Percentiles rank a stretch among this genome's conserved stretches.
phyloP scores from a whole-genome alignment of 2,888 invertebrate genomes.

The Yponomeuta sedellus region DNA sequence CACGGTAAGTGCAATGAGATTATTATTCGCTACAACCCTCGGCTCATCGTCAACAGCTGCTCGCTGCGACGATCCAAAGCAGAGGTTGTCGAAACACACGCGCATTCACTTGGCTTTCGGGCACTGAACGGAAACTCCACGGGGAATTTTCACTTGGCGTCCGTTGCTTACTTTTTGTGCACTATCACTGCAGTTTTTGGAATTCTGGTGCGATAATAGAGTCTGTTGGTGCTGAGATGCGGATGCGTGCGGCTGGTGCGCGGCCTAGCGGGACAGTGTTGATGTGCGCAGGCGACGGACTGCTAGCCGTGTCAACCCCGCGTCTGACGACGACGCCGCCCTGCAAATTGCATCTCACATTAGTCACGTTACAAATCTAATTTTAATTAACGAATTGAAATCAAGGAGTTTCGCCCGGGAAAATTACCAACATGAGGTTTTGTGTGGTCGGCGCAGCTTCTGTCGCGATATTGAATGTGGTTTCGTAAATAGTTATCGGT shows the following conservation, averaged over 20 bases:
- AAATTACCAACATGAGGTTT: background rate
- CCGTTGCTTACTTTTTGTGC: conserved; percentile 33
- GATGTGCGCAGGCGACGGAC: conserved; percentile 45
- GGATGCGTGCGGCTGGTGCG: conserved; percentile 65
- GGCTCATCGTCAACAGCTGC: conserved; percentile 86
- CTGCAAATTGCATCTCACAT: conserved; percentile 41
- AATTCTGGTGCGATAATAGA: conserved; percentile 26
- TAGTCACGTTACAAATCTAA: background rate
- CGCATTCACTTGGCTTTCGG: conserved; percentile 87
- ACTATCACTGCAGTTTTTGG: conserved; percentile 35
- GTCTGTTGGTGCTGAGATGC: conserved; percentile 51
- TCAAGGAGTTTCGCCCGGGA: background rate
- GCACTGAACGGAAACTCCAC: conserved; percentile 62
- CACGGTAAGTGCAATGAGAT: conserved; percentile 70
- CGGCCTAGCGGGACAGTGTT: conserved; percentile 58
- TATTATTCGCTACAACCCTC: conserved; percentile 70
- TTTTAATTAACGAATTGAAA: background rate
- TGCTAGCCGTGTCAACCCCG: conserved; percentile 52
- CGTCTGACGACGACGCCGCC: conserved; percentile 65
- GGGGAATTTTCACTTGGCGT: conserved; percentile 53
- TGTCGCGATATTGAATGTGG: background rate
- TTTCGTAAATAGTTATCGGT: background rate
- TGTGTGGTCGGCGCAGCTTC: background rate
- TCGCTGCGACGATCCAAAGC: conserved; percentile 92
- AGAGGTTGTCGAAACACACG: conserved; percentile 92